Base-by-base conservation (phyloP, 35 echinoderm and acorn worm genomes). In the Holothuria glaberrima region DNA sequence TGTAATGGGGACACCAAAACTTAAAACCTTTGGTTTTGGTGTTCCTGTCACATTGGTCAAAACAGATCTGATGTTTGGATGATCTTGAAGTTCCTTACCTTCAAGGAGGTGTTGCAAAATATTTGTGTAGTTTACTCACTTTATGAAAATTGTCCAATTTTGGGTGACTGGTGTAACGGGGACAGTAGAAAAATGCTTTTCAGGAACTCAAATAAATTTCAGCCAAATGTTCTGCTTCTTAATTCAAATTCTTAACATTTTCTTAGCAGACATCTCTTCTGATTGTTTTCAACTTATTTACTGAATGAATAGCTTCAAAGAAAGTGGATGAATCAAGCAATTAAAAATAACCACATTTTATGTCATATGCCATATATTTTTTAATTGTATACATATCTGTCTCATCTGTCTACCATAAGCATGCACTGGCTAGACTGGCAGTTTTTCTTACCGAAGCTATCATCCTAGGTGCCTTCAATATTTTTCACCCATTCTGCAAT, bases 401-500 rank as follows among this genome's bases (percentile, higher is more conserved):
- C 16, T 61, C 16, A n/a, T 61, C 58, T 61, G 58, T 61, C 58
- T 61, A 0, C 58, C 58, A 61, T 61, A 61, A 61, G 58, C 58
- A 61, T 0, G 58, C 58, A 61, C 58, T 61, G 58, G 58, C 58
- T n/a, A n/a, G n/a, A n/a, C n/a, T n/a, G n/a, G n/a, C n/a, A n/a
- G 66, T 22, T 26, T 70, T 70, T 22, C 66, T 70, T 70, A 70
- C 66, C 66, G 32, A 28, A 70, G 19, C n/a, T n/a, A n/a, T n/a
- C n/a, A n/a, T n/a, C n/a, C n/a, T n/a, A n/a, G n/a, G n/a, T n/a
- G n/a, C n/a, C n/a, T n/a, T n/a, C n/a, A n/a, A n/a, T n/a, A 70
- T 27, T 70, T 22, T 70, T 70, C 22, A 70, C 66, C 66, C 66
- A 70, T 70, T 70, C 66, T 25, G 66, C 66, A 70, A 26, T 61